Conservation (phyloP, 1,140 invertebrate genomes). For the Micrasema minimum region DNA sequence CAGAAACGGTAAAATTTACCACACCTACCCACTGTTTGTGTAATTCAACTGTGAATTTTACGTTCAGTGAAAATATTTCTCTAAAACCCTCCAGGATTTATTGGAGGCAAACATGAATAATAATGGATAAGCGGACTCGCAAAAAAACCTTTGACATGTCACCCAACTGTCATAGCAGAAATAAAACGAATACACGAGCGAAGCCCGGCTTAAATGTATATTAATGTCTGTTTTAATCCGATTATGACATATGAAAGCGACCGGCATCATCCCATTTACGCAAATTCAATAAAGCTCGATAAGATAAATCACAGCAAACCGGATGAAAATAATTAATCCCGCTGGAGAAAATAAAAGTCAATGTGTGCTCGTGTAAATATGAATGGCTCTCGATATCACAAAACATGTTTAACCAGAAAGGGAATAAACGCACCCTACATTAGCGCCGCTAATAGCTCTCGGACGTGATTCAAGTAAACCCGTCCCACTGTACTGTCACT, state of each 20-base stretch:
- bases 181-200: conserved; percentile 35
- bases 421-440: conserved; percentile 10
- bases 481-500: no score
- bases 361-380: conserved; percentile 30
- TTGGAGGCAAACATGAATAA: conserved; percentile 28
- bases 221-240: conserved; percentile 47
- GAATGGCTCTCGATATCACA: conserved; percentile 6
- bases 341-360: conserved; percentile 36
- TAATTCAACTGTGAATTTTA: no score
- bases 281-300: conserved; percentile 43
- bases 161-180: conserved; percentile 32
- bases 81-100: conserved; percentile 1
- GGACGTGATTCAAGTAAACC: neutral
- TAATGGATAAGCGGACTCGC: conserved; percentile 30
- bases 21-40: no score
- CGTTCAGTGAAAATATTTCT: conserved; percentile 1
- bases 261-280: conserved; percentile 31
- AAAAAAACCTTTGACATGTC: conserved; percentile 40
- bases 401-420: conserved; percentile 2
- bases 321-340: conserved; percentile 34
- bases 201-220: conserved; percentile 40
- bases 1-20: no score
- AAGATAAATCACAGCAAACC: conserved; percentile 39
- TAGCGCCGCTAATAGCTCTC: conserved; percentile 5
- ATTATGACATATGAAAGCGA: conserved; percentile 42